Conservation (phyloP, 2,113 vertebrate species). For the Neodon shergylaensis region DNA sequence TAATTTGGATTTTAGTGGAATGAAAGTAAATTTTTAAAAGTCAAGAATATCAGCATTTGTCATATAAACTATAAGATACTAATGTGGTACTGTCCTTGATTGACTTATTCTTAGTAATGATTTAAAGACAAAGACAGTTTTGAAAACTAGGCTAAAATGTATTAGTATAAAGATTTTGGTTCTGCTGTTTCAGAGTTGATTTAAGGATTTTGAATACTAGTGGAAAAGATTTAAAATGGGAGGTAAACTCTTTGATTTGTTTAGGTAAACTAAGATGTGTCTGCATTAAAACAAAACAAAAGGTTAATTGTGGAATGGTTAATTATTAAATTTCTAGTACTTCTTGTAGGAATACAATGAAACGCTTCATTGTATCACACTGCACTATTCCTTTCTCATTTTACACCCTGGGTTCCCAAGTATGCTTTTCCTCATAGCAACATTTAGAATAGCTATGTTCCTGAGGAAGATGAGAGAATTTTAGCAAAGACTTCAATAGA, state of each 20-base stretch:
- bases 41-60: slow-evolving; percentile 73
- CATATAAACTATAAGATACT: slow-evolving; percentile 75
- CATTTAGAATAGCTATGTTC: slow-evolving; percentile 76
- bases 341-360: slow-evolving; percentile 71
- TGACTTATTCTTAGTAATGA: slow-evolving; percentile 65
- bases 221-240: slow-evolving; percentile 75
- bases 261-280: slow-evolving; percentile 75
- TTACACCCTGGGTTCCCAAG: slow-evolving; percentile 67
- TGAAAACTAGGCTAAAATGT: slow-evolving; percentile 74
- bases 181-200: slow-evolving; percentile 74
- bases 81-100: slow-evolving; percentile 72
- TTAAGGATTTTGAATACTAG: slow-evolving; percentile 73
- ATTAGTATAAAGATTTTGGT: slow-evolving; percentile 74
- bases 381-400: slow-evolving; percentile 65
- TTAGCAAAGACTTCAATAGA: slow-evolving; percentile 78
- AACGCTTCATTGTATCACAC: slow-evolving; percentile 63
- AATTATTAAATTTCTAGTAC: slow-evolving; percentile 70
- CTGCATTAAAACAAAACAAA: slow-evolving; percentile 55
- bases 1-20: slow-evolving; percentile 74
- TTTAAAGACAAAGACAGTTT: slow-evolving; percentile 69
- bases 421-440: slow-evolving; percentile 68
- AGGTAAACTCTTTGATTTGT: slow-evolving; percentile 54
- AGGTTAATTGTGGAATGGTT: slow-evolving; percentile 59
- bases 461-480: slow-evolving; percentile 77
- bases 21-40: slow-evolving; percentile 72